These are phyloP conservation scores for Chironomus striatipennis DNA, from an alignment of 1,140 invertebrate species.

Conservation along the genomic window DNA sequence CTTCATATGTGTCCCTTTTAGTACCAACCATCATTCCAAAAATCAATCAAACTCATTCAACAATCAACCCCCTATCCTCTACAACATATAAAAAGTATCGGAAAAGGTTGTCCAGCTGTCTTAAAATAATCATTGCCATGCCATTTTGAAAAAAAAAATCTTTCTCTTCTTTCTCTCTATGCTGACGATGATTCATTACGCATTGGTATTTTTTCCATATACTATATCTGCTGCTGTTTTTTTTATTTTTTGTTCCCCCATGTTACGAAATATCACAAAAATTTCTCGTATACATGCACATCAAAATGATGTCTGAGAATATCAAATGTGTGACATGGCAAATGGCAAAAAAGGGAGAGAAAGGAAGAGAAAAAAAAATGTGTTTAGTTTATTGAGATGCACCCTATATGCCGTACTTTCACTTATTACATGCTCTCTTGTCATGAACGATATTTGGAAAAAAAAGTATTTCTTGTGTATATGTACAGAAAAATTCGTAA, in stretches of 20 bases:
- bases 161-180: neutral
- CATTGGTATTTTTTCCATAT: neutral
- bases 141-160: conserved; percentile 10
- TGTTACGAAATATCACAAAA: too few relatives aligned
- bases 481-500: neutral
- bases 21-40: too few relatives aligned
- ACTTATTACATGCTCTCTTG: neutral
- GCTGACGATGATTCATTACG: conserved; percentile 1
- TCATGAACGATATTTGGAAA: neutral
- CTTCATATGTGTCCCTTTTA: too few relatives aligned
- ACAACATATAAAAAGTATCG: neutral
- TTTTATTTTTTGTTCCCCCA: too few relatives aligned
- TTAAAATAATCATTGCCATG: conserved; percentile 16
- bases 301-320: too few relatives aligned
- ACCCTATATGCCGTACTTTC: neutral
- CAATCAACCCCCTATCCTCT: too few relatives aligned
- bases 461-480: neutral
- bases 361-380: neutral
- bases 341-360: neutral
- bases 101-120: conserved; percentile 18
- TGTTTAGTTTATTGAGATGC: neutral
- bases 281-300: too few relatives aligned
- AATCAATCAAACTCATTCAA: too few relatives aligned
- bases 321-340: too few relatives aligned
- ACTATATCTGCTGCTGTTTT: too few relatives aligned